Evolutionary conservation across 2,113 vertebrate species (phyloP).

Genomic region (Myotis brandtii): DNA sequence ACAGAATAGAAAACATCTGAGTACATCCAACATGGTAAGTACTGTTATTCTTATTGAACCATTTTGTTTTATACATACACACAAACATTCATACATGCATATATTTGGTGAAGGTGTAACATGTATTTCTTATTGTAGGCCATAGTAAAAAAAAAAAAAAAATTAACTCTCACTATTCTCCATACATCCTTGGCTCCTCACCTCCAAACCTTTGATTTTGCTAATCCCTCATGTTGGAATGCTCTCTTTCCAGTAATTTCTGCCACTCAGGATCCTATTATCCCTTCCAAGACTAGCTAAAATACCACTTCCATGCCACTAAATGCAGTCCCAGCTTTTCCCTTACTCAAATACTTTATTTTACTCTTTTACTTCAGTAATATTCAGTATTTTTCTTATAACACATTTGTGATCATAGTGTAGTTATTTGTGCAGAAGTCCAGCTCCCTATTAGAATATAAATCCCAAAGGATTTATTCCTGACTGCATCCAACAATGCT

Average conservation of each 20-base stretch:
- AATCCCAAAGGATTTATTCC: slow-evolving; percentile 11
- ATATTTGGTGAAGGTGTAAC: not conserved
- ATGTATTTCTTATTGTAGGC: not conserved
- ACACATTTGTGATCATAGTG: not conserved
- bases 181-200: slow-evolving; percentile 15
- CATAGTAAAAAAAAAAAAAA: not conserved
- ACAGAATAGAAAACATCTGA: not conserved
- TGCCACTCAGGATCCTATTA: not conserved
- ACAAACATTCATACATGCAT: slow-evolving; percentile 1
- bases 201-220: not conserved
- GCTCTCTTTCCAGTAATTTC: slow-evolving; percentile 35
- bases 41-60: not conserved
- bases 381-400: slow-evolving; percentile 17
- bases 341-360: not conserved
- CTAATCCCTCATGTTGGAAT: not conserved
- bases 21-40: not conserved
- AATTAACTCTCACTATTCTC: not conserved
- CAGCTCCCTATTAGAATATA: slow-evolving; percentile 19
- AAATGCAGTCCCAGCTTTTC: slow-evolving; percentile 14
- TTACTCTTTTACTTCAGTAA: slow-evolving; percentile 42
- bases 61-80: not conserved
- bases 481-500: slow-evolving; percentile 10
- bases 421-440: slow-evolving; percentile 20
- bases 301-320: not conserved
- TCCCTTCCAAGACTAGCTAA: slow-evolving; percentile 35